Base-by-base conservation (phyloP, 2,113 vertebrate genomes). In the Trematomus loennbergii region DNA sequence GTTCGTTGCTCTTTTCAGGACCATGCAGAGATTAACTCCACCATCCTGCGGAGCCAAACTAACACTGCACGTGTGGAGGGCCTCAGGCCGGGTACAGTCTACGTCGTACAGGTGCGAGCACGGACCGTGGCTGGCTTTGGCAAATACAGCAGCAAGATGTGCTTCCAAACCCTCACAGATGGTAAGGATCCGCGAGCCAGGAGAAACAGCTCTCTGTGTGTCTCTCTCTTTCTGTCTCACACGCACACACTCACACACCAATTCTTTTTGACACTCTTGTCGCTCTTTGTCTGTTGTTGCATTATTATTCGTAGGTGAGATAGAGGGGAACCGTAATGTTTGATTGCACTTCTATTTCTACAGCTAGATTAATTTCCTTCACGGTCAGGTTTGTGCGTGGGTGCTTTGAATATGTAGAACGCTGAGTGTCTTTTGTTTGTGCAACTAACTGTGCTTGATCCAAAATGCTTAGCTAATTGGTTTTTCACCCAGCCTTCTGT, bases 101-200 rank as follows among this genome's bases (percentile, higher is more conserved):
- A 99, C 0, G 98, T 99, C 90, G 97, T 99, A 12, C 98, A 99
- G 94, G 98, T 99, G 92, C 96, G 98, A 0, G 98, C 98, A 0
- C 95, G 98, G 89, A 99, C 98, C 0, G 98, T 99, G 84, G 98
- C 98, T 0, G 98, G 98, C 84, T 99, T 98, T 1, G 98, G 98
- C 91, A 98, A 98, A 94, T 99, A 97, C 96, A 98, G 98, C n/a
- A 97, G 97, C 89, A 99, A 98, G 95, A 99, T 99, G 98, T 99
- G 97, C 95, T 99, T 99, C 97, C 98, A 99, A 94, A 98, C 97
- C 0, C 96, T 99, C 88, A 99, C 97, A 1, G 97, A 99, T 40
- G 98, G 98, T 99, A 96, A 97, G 97, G 71, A 82, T 71, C 20
- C 29, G 18, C 11, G 72, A 66, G 87, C 90, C 88, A 88, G 10